phyloP scores from a whole-genome alignment of 2,113 vertebrate species.

The Trochalopteron elliotii region DNA sequence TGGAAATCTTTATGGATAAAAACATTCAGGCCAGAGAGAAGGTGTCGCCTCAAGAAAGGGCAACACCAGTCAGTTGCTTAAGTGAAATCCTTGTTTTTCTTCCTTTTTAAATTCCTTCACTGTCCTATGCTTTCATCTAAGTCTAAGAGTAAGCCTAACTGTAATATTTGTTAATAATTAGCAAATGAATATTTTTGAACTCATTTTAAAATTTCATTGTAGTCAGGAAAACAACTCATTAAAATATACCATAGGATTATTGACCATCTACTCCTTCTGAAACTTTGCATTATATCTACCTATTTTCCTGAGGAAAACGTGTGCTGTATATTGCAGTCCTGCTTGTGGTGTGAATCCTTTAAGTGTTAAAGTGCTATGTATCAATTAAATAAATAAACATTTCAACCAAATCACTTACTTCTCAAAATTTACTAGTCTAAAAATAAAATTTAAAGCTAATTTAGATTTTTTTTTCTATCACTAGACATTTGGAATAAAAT shows the following conservation, averaged over 20 bases:
- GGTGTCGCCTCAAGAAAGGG: neutral
- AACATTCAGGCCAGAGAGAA: neutral
- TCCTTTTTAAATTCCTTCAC: neutral
- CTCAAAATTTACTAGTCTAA: neutral
- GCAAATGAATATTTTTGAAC: rapidly evolving
- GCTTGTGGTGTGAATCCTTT: neutral
- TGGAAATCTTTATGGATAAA: neutral
- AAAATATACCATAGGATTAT: neutral
- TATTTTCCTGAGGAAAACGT: neutral
- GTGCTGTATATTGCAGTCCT: neutral
- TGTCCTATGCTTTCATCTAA: neutral
- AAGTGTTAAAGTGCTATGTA: neutral
- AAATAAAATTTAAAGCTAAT: neutral
- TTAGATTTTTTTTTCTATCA: neutral
- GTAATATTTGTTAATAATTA: neutral
- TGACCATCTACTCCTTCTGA: neutral
- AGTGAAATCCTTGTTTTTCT: neutral
- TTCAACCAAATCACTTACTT: neutral
- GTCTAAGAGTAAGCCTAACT: neutral
- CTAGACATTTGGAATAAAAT: neutral
- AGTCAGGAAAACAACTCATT: neutral
- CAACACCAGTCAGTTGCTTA: neutral
- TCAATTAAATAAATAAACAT: neutral
- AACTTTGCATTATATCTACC: neutral
- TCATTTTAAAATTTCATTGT: neutral